These are phyloP conservation scores for Phymanthus crucifer DNA, from an alignment of 92 coral and sea anemone genomes.

Conservation along the genomic window DNA sequence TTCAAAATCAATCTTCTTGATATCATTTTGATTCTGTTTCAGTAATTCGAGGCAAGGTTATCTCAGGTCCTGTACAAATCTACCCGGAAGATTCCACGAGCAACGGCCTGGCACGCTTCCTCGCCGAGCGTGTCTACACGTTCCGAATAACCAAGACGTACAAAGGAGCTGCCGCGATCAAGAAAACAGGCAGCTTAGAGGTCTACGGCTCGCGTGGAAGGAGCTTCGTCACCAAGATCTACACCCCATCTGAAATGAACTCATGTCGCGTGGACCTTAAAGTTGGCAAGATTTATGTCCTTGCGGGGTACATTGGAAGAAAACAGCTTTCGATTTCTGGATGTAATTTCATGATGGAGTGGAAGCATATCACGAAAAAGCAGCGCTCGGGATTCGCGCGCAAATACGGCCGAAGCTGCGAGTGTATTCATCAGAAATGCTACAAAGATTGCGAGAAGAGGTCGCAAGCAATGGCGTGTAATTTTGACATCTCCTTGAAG, in stretches of 20 bases:
- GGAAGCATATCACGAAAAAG: conserved; percentile 76
- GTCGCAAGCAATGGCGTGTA: conserved; percentile 46
- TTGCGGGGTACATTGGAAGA: conserved; percentile 75
- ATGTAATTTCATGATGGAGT: conserved; percentile 77
- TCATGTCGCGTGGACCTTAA: conserved; percentile 70
- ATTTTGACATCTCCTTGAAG: conserved; percentile 40
- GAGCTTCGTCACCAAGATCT: conserved; percentile 50
- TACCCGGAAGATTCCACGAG: conserved; percentile 54
- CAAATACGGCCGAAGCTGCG: conserved; percentile 78
- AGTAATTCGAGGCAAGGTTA: conserved; percentile 85
- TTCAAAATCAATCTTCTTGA: too few relatives aligned
- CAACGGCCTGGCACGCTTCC: conserved; percentile 53
- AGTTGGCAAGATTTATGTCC: conserved; percentile 65
- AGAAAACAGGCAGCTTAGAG: conserved; percentile 29
- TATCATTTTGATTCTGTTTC: conserved; percentile 7
- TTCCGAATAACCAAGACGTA: conserved; percentile 84
- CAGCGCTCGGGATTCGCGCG: conserved; percentile 81
- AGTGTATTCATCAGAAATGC: conserved; percentile 76
- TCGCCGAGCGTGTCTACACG: conserved; percentile 79
- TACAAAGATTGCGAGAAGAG: conserved; percentile 56
- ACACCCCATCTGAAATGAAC: conserved; percentile 71
- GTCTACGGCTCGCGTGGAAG: conserved; percentile 51
- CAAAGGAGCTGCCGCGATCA: conserved; percentile 68
- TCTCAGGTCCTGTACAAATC: conserved; percentile 57
- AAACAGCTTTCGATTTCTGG: conserved; percentile 68